Evolutionary conservation across 2,113 vertebrate genomes (phyloP).

Genomic region (Panthera leo): DNA sequence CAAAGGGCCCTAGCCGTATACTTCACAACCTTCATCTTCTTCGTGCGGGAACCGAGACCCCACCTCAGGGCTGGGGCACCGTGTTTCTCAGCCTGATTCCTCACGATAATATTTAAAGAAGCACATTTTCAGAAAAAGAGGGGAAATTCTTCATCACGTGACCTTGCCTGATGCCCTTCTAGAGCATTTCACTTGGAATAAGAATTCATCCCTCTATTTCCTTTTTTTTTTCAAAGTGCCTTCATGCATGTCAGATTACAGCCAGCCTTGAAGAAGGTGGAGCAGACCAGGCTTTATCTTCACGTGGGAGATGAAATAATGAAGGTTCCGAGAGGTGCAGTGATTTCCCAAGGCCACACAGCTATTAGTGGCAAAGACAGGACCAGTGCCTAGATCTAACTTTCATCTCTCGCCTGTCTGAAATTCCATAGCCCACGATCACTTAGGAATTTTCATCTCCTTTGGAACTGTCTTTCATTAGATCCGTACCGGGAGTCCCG

Average conservation of each 20-base stretch:
- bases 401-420: not conserved
- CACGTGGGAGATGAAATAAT: not conserved
- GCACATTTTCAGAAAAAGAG: not conserved
- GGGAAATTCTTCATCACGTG: not conserved
- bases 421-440: not conserved
- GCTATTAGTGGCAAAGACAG: not conserved
- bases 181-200: not conserved
- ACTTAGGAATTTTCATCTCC: not conserved
- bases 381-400: not conserved
- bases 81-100: not conserved
- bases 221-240: not conserved
- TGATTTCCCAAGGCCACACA: not conserved
- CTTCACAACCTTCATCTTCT: not conserved
- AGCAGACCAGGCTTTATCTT: not conserved
- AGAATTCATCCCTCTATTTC: not conserved
- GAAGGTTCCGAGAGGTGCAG: not conserved
- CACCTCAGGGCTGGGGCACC: not conserved
- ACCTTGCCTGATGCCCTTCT: not conserved
- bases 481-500: not conserved
- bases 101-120: not conserved
- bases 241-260: not conserved
- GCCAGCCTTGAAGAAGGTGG: not conserved
- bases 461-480: not conserved
- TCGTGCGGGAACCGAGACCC: not conserved
- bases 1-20: not conserved